Conservation (phyloP, 2,888 invertebrate species). For the Omphaloscelis lunosa region DNA sequence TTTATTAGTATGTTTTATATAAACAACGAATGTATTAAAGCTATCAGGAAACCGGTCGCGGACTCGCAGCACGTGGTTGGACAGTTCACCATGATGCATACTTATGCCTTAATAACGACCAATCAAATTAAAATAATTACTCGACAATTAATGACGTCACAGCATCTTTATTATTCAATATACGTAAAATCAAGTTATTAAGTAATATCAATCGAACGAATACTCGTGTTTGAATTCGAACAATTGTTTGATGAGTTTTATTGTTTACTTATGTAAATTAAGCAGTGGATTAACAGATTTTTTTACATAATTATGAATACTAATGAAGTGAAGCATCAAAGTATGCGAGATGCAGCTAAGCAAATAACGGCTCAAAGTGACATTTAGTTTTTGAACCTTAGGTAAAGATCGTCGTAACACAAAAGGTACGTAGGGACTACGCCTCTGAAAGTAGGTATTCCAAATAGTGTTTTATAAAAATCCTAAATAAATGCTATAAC, state of each 20-base stretch:
- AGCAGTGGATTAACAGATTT: slow-evolving; percentile 12
- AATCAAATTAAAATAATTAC: slow-evolving; percentile 42
- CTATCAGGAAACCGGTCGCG: slow-evolving; percentile 62
- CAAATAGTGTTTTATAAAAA: not conserved
- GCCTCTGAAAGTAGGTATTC: not conserved
- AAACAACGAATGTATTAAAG: slow-evolving; percentile 74
- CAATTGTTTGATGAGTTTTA: slow-evolving; percentile 8
- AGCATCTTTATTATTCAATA: not conserved
- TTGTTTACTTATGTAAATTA: slow-evolving; percentile 37
- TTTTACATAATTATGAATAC: slow-evolving; percentile 23
- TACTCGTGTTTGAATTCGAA: slow-evolving; percentile 10
- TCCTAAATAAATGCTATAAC: not conserved
- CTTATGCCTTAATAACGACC: slow-evolving; percentile 35
- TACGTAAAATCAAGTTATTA: slow-evolving; percentile 25
- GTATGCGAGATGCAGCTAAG: slow-evolving; percentile 32
- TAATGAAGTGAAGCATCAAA: slow-evolving; percentile 21
- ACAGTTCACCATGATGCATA: slow-evolving; percentile 27
- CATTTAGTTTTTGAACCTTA: slow-evolving; percentile 6
- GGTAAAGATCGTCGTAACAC: not conserved
- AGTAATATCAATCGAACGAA: slow-evolving; percentile 24
- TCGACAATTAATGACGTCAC: slow-evolving; percentile 34
- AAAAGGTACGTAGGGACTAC: not conserved
- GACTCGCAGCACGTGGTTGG: slow-evolving; percentile 67
- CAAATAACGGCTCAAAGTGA: slow-evolving; percentile 27
- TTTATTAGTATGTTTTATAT: slow-evolving; percentile 70